Evolutionary conservation across 2,797 vertebrate species (phyloP).

Genomic region (Sarcoramphus papa): DNA sequence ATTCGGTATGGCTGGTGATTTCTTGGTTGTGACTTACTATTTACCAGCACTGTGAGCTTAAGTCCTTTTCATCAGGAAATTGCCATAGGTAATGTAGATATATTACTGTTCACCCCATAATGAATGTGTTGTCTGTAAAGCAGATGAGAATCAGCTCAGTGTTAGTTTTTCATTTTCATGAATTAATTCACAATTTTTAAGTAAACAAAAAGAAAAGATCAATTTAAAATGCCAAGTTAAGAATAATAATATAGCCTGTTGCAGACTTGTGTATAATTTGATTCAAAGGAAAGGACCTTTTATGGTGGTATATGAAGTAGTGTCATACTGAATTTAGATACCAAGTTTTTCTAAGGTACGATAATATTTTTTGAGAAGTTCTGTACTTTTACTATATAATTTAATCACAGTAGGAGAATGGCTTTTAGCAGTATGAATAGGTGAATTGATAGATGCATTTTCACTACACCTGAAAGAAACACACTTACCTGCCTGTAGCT

Average conservation of each 20-base stretch:
- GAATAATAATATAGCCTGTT: background rate
- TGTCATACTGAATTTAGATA: background rate
- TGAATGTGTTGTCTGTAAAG: background rate
- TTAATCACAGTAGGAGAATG: background rate
- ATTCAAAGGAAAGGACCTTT: background rate
- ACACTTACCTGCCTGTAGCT: background rate
- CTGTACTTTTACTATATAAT: background rate
- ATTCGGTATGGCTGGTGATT: background rate
- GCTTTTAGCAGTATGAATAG: background rate
- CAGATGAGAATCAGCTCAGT: background rate
- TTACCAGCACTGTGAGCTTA: background rate
- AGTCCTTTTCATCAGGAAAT: background rate
- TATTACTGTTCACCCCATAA: background rate
- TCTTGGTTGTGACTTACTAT: background rate
- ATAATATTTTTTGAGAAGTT: background rate
- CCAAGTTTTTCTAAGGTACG: background rate
- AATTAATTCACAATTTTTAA: background rate
- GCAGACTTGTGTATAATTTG: background rate
- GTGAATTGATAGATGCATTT: background rate
- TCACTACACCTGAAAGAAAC: background rate
- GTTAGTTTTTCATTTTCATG: background rate
- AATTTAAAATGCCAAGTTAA: background rate
- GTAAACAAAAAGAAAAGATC: background rate
- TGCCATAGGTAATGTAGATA: background rate
- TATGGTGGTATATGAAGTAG: background rate